Evolutionary conservation across 1,140 invertebrate genomes (phyloP), one percentile per base, ranked within the genome.

Genomic region (Caenorhabditis brenneri): DNA sequence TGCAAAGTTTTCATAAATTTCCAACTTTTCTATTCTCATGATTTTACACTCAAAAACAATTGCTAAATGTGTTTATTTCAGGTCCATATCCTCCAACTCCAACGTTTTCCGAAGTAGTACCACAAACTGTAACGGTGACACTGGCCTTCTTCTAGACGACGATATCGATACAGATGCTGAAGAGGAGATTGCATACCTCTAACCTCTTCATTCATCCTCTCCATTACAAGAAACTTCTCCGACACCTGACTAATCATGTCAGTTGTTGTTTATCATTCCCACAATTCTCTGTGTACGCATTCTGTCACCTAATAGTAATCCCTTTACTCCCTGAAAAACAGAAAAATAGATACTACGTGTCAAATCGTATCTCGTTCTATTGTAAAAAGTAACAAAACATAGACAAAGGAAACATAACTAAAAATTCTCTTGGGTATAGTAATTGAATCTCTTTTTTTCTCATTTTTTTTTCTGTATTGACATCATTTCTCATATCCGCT

Each of bases 161-260:
- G 65, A 74, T 42, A 27, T 74, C 9, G 65, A 74, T 24, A 74
- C 65, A 24, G 65, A 74, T 24, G 36, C n/a, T 2, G 65, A 74
- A 74, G 65, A 74, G n/a, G 65, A 74, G 24, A 74, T 74, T 15
- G 65, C 65, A 10, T 74, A 74, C 42, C 65, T 74, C 2, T 74
- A n/a, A 74, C 42, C 1, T 24, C 9, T 24, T 2, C 22, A n/a
- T 58, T 29, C 53, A 15, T 29, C 9, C 12, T 65, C 31, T 65
- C 15, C 33, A 16, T 65, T 33, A 22, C 24, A 19, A 2, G 10
- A 36, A 58, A 65, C 16, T 33, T 65, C 10, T 19, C 10, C 19
- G 19, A 36, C 58, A 65, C 29, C 29, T 74, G 65, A 42, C 65
- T 74, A 15, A 27, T 42, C 65, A 39, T 9, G 65, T 42, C 65